A percentile compares a stretch with the other conserved stretches of the same genome.
phyloP scores from a whole-genome alignment of 2,888 invertebrate genomes.

The Phyllotreta striolata region DNA sequence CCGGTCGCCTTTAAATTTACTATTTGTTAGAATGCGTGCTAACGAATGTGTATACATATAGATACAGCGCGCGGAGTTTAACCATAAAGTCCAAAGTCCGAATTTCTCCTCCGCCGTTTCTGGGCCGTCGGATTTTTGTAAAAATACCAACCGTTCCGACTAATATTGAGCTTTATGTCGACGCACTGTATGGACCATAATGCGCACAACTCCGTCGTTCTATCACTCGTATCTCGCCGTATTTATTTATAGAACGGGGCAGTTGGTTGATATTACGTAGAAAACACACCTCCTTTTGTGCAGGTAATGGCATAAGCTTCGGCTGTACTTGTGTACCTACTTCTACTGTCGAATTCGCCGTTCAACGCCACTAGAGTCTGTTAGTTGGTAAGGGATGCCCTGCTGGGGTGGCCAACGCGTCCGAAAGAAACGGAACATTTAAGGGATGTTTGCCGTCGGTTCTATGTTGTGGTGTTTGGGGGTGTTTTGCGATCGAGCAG shows the following conservation, averaged over 20 bases:
- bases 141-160: conserved; percentile 1
- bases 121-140: conserved; percentile 10
- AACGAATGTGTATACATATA: conserved; percentile 32
- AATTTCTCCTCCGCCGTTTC: conserved; percentile 37
- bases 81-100: conserved; percentile 46
- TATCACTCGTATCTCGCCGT: conserved; percentile 11
- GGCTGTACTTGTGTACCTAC: conserved; percentile 5
- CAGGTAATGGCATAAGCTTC: conserved; percentile 19
- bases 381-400: conserved; percentile 6
- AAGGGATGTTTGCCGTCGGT: no score
- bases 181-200: conserved; percentile 2
- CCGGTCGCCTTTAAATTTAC: conserved; percentile 30
- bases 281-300: conserved; percentile 26
- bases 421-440: no score
- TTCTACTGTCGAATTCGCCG: background rate
- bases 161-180: conserved; percentile 13
- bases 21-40: conserved; percentile 31
- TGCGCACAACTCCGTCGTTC: conserved; percentile 7
- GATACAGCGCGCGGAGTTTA: conserved; percentile 42
- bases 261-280: conserved; percentile 19
- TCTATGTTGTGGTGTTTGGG: no score
- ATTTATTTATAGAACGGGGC: conserved; percentile 18
- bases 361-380: background rate
- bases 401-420: no score
- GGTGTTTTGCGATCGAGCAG: background rate